A percentile compares a stretch with the other conserved stretches of the same genome.
phyloP scores from a whole-genome alignment of 92 coral and sea anemone species.

The Porites cylindrica region DNA sequence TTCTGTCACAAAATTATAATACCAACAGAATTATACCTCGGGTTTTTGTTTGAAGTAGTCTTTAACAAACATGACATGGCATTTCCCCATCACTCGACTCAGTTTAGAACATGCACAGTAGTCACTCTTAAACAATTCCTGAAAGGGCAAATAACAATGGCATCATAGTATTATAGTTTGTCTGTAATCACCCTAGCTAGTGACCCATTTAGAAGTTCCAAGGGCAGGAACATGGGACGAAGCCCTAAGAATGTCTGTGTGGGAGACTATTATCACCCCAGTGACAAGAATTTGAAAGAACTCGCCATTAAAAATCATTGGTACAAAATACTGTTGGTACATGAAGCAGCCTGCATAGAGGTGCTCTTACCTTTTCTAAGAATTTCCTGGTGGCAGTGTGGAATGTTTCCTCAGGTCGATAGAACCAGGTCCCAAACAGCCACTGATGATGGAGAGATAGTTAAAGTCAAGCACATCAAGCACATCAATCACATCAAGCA shows the following conservation, averaged over 20 bases:
- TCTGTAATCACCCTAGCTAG: no score
- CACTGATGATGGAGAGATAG: slow-evolving; percentile 56
- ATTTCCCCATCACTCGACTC: slow-evolving; percentile 87
- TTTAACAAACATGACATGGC: slow-evolving; percentile 93
- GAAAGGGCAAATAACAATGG: neutral
- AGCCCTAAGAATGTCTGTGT: no score
- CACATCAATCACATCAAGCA: neutral
- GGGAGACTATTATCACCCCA: no score
- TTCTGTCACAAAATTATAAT: neutral
- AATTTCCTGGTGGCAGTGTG: slow-evolving; percentile 90
- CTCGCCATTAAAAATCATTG: no score
- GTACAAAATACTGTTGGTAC: no score
- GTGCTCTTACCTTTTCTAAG: slow-evolving; percentile 84
- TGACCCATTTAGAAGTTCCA: no score
- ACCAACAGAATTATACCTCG: slow-evolving; percentile 59
- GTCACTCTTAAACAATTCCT: slow-evolving; percentile 98
- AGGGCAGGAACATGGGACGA: no score
- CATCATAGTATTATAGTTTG: no score
- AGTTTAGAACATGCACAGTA: slow-evolving; percentile 77
- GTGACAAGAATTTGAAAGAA: no score
- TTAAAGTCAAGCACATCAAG: neutral
- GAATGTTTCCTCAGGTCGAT: slow-evolving; percentile 89
- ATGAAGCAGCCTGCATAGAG: neutral
- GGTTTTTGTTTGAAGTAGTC: slow-evolving; percentile 90
- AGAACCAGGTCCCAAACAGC: slow-evolving; percentile 93